Evolutionary conservation across 2,888 invertebrate genomes (phyloP).

Genomic region (Cheiracanthium punctorium): DNA sequence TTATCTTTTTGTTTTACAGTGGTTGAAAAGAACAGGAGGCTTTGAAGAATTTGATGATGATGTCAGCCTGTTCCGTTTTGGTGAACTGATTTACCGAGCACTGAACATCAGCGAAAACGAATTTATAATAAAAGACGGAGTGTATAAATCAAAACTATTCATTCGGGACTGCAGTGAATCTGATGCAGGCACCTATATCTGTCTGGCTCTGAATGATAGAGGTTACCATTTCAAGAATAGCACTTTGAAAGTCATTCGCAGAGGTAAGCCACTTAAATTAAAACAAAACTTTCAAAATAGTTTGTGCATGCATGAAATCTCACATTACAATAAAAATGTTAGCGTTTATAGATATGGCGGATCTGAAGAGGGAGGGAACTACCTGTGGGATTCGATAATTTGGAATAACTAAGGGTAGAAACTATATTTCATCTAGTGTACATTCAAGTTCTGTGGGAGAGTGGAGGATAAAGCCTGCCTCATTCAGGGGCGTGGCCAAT

Average conservation of each 20-base stretch:
- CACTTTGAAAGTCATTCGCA: slow-evolving; percentile 29
- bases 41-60: slow-evolving; percentile 1
- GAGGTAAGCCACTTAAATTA: too few species aligned
- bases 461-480: too few species aligned
- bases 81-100: slow-evolving; percentile 32
- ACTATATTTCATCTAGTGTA: too few species aligned
- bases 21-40: slow-evolving; percentile 37
- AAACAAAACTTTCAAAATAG: not conserved
- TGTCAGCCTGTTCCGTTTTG: slow-evolving; percentile 29
- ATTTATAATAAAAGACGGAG: not conserved
- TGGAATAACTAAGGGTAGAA: too few species aligned
- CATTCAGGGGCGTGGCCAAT: too few species aligned
- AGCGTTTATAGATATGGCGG: too few species aligned
- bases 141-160: slow-evolving; percentile 44
- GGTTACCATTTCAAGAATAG: slow-evolving; percentile 44
- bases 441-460: too few species aligned
- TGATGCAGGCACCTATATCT: slow-evolving; percentile 52
- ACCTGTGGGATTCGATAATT: too few species aligned
- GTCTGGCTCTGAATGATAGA: slow-evolving; percentile 54
- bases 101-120: slow-evolving; percentile 8
- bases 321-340: too few species aligned
- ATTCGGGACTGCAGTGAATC: slow-evolving; percentile 14
- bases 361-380: too few species aligned
- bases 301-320: too few species aligned
- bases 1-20: slow-evolving; percentile 10